Base-by-base conservation (phyloP, 2,888 invertebrate genomes). In the Xestia ashworthii region DNA sequence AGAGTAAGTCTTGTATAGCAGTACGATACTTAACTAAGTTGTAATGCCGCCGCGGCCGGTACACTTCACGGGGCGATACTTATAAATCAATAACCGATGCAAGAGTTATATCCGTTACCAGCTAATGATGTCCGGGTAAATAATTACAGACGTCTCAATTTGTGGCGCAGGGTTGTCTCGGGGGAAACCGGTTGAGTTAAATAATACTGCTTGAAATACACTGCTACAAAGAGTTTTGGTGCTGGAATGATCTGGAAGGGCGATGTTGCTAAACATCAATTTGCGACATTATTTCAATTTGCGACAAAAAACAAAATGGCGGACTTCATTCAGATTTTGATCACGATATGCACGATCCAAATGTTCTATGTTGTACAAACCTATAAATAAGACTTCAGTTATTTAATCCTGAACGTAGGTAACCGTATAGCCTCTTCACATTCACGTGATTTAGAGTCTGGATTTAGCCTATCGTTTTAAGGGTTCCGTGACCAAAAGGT, bases 81-180 rank as follows among this genome's bases (percentile, higher is more conserved):
- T 87, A 89, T 89, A 90, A 90, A 90, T 90, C 90, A 89, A 89
- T 89, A 87, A 85, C 74, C 84, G 80, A 86, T 80, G 81, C 73
- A 72, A 77, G 87, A 89, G 77, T 88, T 86, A 86, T 89, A 84
- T 82, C 82, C 83, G 88, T 83, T 89, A 88, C 88, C 87, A 86
- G 80, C 89, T 91, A 92, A 91, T 91, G 92, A 89, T 88, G 90
- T 82, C 89, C 88, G 84, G 89, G 89, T 93, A 92, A 93, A 93
- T 93, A 93, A 93, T 93, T 89, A 92, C 90, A 84, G 91, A 93
- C 90, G 87, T 93, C 93, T 93, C 93, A 93, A 93, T 94, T 93
- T 92, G 92, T 91, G 88, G 83, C 68, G 16, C 55, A 87, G 90
- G 90, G 88, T 74, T 89, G 89, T 73, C 85, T 77, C 50, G 25